A percentile compares a stretch with the other conserved stretches of the same genome.
Conservation (phyloP, 2,888 invertebrate species). For the Agrypnus murinus region DNA sequence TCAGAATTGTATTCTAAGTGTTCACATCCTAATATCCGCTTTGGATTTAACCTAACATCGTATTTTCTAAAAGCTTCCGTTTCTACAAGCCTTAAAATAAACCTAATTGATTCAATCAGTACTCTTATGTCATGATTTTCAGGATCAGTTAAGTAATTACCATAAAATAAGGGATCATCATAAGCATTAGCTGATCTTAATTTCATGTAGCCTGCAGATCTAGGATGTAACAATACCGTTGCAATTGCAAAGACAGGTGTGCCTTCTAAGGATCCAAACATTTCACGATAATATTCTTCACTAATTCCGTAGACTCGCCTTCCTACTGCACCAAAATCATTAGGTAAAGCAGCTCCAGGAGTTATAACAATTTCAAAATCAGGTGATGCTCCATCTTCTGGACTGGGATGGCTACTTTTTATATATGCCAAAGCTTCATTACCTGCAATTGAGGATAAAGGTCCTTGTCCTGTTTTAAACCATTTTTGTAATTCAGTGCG, state of each 20-base stretch:
- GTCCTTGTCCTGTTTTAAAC: constrained; percentile 71
- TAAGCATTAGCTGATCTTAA: constrained; percentile 74
- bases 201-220: constrained; percentile 75
- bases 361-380: constrained; percentile 79
- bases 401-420: constrained; percentile 73
- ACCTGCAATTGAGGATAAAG: constrained; percentile 73
- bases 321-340: constrained; percentile 73
- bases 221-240: constrained; percentile 76
- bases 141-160: constrained; percentile 77
- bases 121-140: constrained; percentile 78
- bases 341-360: constrained; percentile 76
- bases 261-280: constrained; percentile 66
- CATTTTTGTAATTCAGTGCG: constrained; percentile 5
- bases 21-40: constrained; percentile 72
- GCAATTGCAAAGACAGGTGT: constrained; percentile 71
- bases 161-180: constrained; percentile 75
- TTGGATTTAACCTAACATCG: constrained; percentile 69
- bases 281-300: constrained; percentile 64
- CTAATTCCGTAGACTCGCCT: constrained; percentile 71
- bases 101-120: constrained; percentile 76
- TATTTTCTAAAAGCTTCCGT: constrained; percentile 77
- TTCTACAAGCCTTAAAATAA: constrained; percentile 74
- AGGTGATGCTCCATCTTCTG: constrained; percentile 74
- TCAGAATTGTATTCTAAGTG: constrained; percentile 74
- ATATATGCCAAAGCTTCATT: constrained; percentile 76